Conservation (phyloP, 2,888 invertebrate genomes). For the Pemphredon lugubris region DNA sequence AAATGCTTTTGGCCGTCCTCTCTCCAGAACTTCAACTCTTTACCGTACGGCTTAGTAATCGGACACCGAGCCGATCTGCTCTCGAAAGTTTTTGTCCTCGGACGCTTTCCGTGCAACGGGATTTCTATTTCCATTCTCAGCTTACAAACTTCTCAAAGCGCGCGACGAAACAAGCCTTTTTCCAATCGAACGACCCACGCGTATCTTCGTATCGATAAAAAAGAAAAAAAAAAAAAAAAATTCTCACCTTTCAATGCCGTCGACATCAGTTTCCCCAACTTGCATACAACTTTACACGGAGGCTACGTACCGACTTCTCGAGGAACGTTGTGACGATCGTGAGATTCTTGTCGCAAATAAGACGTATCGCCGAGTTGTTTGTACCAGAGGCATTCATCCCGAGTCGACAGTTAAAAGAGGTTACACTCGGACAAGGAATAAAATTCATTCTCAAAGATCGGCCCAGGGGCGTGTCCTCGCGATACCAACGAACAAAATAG, state of each 20-base stretch:
- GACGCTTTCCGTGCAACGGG: constrained; percentile 55
- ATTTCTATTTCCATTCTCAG: constrained; percentile 54
- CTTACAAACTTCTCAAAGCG: constrained; percentile 11
- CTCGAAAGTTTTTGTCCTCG: constrained; percentile 63
- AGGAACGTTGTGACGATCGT: no score
- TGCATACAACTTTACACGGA: no score
- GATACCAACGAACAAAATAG: constrained; percentile 35
- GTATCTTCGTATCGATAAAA: no score
- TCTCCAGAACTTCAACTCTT: constrained; percentile 72
- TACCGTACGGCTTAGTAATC: constrained; percentile 77
- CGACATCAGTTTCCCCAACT: no score
- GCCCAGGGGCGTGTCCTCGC: constrained; percentile 50
- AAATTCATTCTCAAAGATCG: constrained; percentile 29
- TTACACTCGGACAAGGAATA: constrained; percentile 22
- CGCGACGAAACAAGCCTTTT: neutral
- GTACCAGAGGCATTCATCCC: constrained; percentile 21
- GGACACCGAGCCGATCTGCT: constrained; percentile 68
- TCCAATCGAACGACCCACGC: no score
- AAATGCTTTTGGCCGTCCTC: constrained; percentile 40
- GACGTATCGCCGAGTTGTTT: constrained; percentile 38
- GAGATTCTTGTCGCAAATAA: constrained; percentile 30
- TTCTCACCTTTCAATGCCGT: no score
- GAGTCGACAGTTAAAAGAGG: constrained; percentile 12
- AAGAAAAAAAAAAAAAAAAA: no score
- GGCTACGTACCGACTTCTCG: no score